Base-by-base conservation (phyloP, 2,888 invertebrate species). In the Ditula angustiorana region DNA sequence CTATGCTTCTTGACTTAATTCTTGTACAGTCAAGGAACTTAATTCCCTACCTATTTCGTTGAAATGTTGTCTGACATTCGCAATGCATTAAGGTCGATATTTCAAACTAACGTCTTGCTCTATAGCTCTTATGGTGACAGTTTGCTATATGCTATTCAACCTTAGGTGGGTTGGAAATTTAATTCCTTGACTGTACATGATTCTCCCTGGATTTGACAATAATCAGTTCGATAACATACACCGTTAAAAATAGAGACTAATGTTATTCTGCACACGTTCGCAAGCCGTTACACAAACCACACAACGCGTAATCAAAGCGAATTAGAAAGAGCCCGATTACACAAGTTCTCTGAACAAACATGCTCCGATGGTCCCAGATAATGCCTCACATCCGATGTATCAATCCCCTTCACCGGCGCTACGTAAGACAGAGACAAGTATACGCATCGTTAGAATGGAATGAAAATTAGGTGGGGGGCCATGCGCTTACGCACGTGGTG, bases 401-500 rank as follows among this genome's bases (percentile, higher is more conserved):
- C 41, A 10, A 24, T 59, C 53, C 30, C 52, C n/a, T 30, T 64
- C 59, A 16, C 4, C 26, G 7, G 10, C 52, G 10, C 11, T n/a
- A 46, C 8, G 37, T 21, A 35, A 8, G 53, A 64, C 26, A 58
- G 8, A 35, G 64, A 64, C 21, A 23, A 52, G 35, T 52, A 47
- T 19, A 26, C 21, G 8, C 44, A 35, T 23, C 21, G 37, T 58
- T 44, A 52, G 44, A 61, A 33, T 5, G 52, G 35, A 64, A 47
- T 59, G 64, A 59, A 47, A 59, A 49, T 37, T 37, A 19, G 41
- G 28, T 19, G 55, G 52, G 63, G 58, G 62, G 52, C 37, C 57
- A 66, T 69, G 71, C 67, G 68, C 58, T 5, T 28, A 66, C 67
- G 66, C 67, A 52, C 41, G 49, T 66, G 69, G 71, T 53, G 71